Evolutionary conservation across 2,113 vertebrate species (phyloP).

Genomic region (Menidia beryllina): DNA sequence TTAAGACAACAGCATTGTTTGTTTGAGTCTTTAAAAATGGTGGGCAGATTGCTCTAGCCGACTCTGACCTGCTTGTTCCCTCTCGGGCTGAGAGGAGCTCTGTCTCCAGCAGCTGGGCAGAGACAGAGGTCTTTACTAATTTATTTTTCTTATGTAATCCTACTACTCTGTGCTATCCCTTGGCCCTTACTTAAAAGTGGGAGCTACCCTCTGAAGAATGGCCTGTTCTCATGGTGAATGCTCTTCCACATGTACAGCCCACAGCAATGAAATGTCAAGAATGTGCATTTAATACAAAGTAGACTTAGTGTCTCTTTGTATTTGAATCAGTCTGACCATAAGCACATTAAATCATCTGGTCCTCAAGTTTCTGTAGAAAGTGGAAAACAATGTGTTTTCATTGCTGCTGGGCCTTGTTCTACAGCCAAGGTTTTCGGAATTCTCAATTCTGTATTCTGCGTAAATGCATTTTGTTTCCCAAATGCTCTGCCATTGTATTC

Average conservation of each 20-base stretch:
- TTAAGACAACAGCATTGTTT: not conserved
- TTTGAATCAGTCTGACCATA: not conserved
- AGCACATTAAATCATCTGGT: too few species aligned
- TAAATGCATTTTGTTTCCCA: too few species aligned
- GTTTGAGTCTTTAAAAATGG: slow-evolving; percentile 41
- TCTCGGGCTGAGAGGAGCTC: slow-evolving; percentile 60
- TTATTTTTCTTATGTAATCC: slow-evolving; percentile 65
- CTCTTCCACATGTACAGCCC: not conserved
- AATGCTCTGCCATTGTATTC: too few species aligned
- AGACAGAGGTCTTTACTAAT: slow-evolving; percentile 37
- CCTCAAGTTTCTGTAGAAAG: not conserved
- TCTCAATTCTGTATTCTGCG: too few species aligned
- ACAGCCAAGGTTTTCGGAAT: too few species aligned
- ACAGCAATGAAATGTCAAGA: slow-evolving; percentile 17
- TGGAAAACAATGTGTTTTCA: too few species aligned
- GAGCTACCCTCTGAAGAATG: slow-evolving; percentile 47
- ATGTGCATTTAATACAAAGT: slow-evolving; percentile 31
- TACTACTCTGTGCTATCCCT: slow-evolving; percentile 52
- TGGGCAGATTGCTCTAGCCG: slow-evolving; percentile 58
- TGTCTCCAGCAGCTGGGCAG: slow-evolving; percentile 53
- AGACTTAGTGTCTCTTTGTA: slow-evolving; percentile 41
- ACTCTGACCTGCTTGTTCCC: slow-evolving; percentile 50
- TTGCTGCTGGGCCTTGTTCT: too few species aligned
- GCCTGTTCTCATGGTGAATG: slow-evolving; percentile 40
- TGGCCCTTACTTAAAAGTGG: slow-evolving; percentile 53